Conservation (phyloP, 53 echinoderm and acorn worm genomes). For the Astropecten irregularis region DNA sequence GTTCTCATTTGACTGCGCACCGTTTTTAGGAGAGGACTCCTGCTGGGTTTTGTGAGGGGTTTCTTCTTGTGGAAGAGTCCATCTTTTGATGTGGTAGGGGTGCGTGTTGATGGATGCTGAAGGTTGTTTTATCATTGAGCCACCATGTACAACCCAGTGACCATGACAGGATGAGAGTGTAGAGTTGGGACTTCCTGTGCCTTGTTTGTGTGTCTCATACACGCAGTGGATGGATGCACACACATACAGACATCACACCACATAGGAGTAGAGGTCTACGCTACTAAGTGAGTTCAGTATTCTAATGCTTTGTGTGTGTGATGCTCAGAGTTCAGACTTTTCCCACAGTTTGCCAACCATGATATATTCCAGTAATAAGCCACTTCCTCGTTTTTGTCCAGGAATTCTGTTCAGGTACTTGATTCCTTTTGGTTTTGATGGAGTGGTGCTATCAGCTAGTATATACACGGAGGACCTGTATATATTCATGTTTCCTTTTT, state of each 20-base stretch:
- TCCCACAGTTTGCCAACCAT: slow-evolving; percentile 30
- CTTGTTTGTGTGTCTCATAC: slow-evolving; percentile 4
- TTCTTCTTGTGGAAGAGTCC: slow-evolving; percentile 29
- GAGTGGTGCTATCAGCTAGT: background rate
- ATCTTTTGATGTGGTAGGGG: slow-evolving; percentile 1
- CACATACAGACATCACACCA: no score
- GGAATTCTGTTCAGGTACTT: slow-evolving; percentile 19
- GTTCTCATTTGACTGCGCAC: background rate
- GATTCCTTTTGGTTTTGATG: background rate
- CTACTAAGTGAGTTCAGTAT: background rate
- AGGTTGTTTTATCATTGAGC: slow-evolving; percentile 8
- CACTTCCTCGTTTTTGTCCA: slow-evolving; percentile 51
- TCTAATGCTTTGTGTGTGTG: background rate
- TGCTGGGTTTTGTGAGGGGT: background rate
- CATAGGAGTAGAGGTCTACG: background rate
- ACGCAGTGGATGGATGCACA: slow-evolving; percentile 7
- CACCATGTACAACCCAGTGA: background rate
- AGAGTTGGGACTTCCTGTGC: slow-evolving; percentile 31
- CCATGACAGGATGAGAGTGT: slow-evolving; percentile 20
- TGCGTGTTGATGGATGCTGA: slow-evolving; percentile 9
- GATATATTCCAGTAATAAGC: no score
- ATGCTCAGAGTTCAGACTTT: background rate
- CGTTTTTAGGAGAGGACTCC: background rate
- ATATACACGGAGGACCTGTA: background rate
- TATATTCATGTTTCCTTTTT: no score